Percentiles rank a stretch among this genome's conserved stretches.
Conservation (phyloP, 2,888 invertebrate species). For the Leptarthrus brevirostris region DNA sequence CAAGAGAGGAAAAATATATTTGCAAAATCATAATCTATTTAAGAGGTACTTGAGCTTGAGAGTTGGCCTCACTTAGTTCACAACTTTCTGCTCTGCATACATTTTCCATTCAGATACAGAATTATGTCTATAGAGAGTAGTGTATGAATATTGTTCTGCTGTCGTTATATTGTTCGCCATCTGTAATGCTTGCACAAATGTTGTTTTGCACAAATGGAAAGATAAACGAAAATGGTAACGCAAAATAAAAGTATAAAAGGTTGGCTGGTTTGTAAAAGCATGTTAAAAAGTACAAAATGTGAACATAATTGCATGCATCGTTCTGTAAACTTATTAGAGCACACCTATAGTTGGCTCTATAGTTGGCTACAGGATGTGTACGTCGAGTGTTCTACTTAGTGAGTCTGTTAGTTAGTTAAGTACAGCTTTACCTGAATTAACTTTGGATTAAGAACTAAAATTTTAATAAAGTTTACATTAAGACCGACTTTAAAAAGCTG, state of each 20-base stretch:
- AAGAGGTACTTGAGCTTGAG: constrained; percentile 20
- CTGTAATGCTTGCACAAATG: constrained; percentile 3
- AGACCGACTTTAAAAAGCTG: neutral
- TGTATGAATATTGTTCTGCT: neutral
- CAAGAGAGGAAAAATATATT: constrained; percentile 7
- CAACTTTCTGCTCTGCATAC: constrained; percentile 29
- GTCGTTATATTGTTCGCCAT: neutral
- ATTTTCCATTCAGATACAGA: constrained; percentile 9
- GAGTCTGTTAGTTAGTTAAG: constrained; percentile 41
- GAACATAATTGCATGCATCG: constrained; percentile 24
- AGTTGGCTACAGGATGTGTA: neutral
- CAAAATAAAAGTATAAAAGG: constrained; percentile 2
- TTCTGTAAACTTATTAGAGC: constrained; percentile 36
- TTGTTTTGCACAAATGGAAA: constrained; percentile 29
- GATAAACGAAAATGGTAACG: constrained; percentile 4
- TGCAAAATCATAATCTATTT: constrained; percentile 38
- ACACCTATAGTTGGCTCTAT: neutral
- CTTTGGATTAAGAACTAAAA: constrained; percentile 37
- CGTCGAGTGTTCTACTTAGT: neutral
- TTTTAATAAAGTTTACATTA: constrained; percentile 36
- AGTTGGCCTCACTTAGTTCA: constrained; percentile 33
- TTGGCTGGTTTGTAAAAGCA: constrained; percentile 5
- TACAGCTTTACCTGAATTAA: constrained; percentile 24
- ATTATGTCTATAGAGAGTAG: neutral
- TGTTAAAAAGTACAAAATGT: constrained; percentile 3